Base-by-base conservation (phyloP, 1,140 invertebrate species). In the Potamilus streckersoni region DNA sequence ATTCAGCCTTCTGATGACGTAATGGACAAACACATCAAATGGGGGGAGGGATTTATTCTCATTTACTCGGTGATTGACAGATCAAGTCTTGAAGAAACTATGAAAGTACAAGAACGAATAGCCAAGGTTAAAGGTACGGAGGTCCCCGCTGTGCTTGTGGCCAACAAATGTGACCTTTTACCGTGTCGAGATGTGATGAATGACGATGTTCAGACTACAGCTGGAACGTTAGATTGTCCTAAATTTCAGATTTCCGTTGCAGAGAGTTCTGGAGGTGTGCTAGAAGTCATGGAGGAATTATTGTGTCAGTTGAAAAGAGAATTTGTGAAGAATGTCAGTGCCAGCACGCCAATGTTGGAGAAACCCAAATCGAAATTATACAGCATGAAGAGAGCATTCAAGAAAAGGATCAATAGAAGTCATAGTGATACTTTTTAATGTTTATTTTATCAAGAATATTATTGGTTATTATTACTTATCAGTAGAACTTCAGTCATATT, bases 311-410 rank as follows among this genome's bases (percentile, higher is more conserved):
- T 85, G 27, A 84, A 84, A 71, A 55, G 84, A 16, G 81, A 87
- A 61, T 82, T 82, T 80, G 80, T 87, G 15, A 87, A 87, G 76
- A 76, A 55, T 62, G 64, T 82, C 16, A 82, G 78, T 20, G 38
- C 78, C 31, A 68, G 64, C 1, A 64, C 76, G 5, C 55, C 59
- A 57, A 64, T 23, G 27, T 73, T 63, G 58, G 73, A 83, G 60
- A 84, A 87, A 73, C 81, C 85, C 11, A 75, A 75, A 63, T 87
- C 85, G 16, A 81, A 85, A 71, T 76, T 87, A 6, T 85, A 83
- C 73, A 85, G 83, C 69, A 85, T 87, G 82, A 85, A 84, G 77
- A 84, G 84, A 69, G 85, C 83, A 31, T 83, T 87, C 55, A 87
- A 87, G 79, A 87, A 87, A 74, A 65, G 85, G 62, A 85, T 87